Evolutionary conservation across 1,140 invertebrate species (phyloP).

Genomic region (Trypoxylus dichotomus): DNA sequence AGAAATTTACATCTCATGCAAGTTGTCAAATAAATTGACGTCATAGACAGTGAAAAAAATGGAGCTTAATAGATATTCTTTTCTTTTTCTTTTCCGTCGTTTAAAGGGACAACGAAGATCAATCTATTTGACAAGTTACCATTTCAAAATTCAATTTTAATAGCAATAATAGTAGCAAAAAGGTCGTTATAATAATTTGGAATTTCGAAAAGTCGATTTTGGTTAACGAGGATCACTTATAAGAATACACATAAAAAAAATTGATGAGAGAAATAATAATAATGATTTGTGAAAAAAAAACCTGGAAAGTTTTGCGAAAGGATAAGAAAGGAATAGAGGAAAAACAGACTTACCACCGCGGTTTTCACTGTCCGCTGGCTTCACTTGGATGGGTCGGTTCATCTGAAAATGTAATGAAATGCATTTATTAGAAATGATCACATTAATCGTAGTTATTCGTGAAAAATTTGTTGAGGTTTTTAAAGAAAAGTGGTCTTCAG

Average conservation of each 20-base stretch:
- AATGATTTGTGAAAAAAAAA: background rate
- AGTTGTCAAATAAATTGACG: background rate
- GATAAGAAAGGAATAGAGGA: background rate
- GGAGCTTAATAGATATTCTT: no score
- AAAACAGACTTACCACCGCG: constrained; percentile 81
- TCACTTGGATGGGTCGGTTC: constrained; percentile 99
- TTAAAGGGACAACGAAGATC: background rate
- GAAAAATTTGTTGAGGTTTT: no score
- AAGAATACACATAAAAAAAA: background rate
- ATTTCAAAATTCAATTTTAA: constrained; percentile 7
- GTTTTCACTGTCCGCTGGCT: constrained; percentile 98
- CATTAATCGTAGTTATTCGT: background rate
- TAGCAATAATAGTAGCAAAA: background rate
- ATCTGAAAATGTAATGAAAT: constrained; percentile 74
- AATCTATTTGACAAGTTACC: constrained; percentile 4
- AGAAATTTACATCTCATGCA: background rate
- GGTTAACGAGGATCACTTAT: background rate
- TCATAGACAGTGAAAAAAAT: background rate
- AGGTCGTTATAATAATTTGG: no score
- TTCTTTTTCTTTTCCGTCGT: no score
- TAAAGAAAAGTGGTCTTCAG: no score
- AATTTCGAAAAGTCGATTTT: no score
- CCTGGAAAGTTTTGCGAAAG: background rate
- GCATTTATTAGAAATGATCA: background rate
- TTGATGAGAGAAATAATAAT: background rate